phyloP scores from a whole-genome alignment of 2,113 vertebrate genomes.

The Marmota monax region DNA sequence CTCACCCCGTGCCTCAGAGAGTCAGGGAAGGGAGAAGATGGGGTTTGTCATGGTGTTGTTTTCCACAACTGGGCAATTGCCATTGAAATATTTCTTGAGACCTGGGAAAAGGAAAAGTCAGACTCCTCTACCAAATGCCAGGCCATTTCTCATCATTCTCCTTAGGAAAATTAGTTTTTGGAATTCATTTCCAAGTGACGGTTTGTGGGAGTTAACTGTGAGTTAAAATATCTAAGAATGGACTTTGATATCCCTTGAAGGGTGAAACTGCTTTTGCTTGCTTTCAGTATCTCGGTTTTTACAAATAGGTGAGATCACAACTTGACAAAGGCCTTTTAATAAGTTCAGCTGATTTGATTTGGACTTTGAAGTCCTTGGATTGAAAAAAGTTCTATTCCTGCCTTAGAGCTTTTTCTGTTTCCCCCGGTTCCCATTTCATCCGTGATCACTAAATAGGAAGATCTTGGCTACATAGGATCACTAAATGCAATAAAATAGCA shows the following conservation, averaged over 20 bases:
- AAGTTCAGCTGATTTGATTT: neutral
- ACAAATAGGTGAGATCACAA: neutral
- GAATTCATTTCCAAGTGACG: neutral
- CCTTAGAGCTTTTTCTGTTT: neutral
- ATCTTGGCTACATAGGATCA: neutral
- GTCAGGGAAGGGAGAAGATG: too few relatives aligned
- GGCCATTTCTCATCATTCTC: neutral
- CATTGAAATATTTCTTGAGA: neutral
- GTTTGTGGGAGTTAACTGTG: neutral
- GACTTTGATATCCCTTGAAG: neutral
- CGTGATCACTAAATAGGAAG: neutral
- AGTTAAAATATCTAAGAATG: neutral
- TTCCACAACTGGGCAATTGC: neutral
- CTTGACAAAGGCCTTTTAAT: neutral
- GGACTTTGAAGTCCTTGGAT: neutral
- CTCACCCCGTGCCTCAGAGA: neutral
- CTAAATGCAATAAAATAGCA: neutral
- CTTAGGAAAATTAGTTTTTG: neutral
- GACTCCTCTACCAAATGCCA: fast-evolving
- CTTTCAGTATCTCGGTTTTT: constrained; percentile 3
- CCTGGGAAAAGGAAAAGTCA: too few relatives aligned
- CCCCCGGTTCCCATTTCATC: neutral
- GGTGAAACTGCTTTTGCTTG: neutral
- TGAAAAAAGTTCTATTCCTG: neutral
- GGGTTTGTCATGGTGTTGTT: neutral